phyloP scores from a whole-genome alignment of 2,888 invertebrate species.

The Deroplatys truncata region DNA sequence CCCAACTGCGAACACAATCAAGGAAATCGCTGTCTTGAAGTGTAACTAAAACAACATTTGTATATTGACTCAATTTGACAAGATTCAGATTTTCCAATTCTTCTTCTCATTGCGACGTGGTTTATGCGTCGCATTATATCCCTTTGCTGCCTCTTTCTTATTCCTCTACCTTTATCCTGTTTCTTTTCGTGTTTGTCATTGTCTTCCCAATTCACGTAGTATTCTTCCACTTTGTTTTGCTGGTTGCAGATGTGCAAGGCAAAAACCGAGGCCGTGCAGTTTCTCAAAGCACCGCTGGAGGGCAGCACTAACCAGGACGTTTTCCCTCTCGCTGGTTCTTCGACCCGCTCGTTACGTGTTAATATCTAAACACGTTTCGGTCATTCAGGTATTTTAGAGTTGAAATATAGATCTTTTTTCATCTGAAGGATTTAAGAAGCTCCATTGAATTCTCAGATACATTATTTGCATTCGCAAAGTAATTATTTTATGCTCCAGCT shows the following conservation, averaged over 20 bases:
- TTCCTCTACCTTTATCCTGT: not conserved
- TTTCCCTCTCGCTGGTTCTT: not conserved
- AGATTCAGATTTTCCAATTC: not conserved
- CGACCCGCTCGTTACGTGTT: not conserved
- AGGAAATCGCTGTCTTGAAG: too few species aligned
- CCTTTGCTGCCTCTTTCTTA: not conserved
- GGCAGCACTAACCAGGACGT: slow-evolving; percentile 15
- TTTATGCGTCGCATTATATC: not conserved
- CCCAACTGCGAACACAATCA: too few species aligned
- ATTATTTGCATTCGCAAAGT: too few species aligned
- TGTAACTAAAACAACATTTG: not conserved
- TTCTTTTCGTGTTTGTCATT: not conserved
- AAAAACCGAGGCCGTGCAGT: not conserved
- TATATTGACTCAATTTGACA: not conserved
- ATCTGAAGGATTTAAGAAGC: too few species aligned
- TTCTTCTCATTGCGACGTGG: not conserved
- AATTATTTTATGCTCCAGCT: too few species aligned
- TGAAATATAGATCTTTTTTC: not conserved
- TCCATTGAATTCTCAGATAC: too few species aligned
- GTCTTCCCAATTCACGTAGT: not conserved
- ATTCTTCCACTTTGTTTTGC: not conserved
- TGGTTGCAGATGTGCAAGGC: slow-evolving; percentile 13
- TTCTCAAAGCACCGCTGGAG: slow-evolving; percentile 13
- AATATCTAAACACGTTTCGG: not conserved
- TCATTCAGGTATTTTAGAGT: not conserved